Conservation (phyloP, 2,113 vertebrate genomes). For the Thalassarche chlororhynchos region DNA sequence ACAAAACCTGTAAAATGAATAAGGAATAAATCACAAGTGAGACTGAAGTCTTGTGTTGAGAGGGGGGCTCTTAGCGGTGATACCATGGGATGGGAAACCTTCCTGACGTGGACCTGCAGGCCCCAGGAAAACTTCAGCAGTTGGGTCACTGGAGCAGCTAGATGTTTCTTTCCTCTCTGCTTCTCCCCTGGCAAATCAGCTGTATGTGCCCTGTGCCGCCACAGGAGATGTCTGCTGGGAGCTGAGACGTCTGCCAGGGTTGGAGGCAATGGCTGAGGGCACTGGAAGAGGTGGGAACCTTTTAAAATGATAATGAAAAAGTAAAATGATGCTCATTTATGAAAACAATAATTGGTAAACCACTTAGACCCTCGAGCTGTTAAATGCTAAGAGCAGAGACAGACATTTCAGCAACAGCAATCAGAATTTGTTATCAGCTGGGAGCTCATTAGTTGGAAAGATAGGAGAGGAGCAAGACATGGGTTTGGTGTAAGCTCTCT, state of each 20-base stretch:
- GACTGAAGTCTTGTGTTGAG: neutral
- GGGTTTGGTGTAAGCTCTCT: neutral
- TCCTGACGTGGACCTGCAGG: neutral
- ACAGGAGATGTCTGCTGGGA: neutral
- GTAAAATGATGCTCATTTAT: neutral
- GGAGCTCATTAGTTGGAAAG: slow-evolving; percentile 12
- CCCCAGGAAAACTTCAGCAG: neutral
- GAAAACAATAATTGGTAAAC: neutral
- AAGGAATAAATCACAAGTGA: neutral
- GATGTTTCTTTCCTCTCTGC: neutral
- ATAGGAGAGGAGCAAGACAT: neutral
- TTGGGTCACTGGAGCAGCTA: neutral
- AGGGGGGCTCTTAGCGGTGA: neutral
- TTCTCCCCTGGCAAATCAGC: neutral
- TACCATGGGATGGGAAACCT: neutral
- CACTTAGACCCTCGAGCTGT: neutral
- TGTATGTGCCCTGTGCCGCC: neutral
- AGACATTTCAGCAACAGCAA: neutral
- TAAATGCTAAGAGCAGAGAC: neutral
- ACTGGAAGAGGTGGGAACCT: neutral
- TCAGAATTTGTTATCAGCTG: neutral
- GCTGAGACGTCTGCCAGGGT: neutral
- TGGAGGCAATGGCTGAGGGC: neutral
- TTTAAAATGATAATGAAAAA: slow-evolving; percentile 17
- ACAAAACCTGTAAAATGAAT: neutral